Evolutionary conservation across 2,888 invertebrate genomes (phyloP).

Genomic region (Acronicta psi): DNA sequence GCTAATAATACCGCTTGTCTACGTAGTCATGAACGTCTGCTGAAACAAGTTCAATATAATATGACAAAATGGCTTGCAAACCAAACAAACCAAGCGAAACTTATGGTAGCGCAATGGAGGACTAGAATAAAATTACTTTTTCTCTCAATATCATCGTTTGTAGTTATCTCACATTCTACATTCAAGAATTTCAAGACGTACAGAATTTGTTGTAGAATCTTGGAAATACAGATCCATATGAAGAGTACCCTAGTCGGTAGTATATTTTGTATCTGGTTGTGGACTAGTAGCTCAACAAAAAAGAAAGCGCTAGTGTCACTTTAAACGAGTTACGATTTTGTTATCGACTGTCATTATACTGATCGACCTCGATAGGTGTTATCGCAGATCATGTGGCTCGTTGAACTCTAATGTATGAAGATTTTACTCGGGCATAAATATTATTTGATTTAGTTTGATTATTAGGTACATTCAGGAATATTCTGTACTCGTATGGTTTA

Average conservation of each 20-base stretch:
- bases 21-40: too few species aligned
- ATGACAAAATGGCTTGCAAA: too few species aligned
- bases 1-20: too few species aligned
- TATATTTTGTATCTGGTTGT: conserved; percentile 12
- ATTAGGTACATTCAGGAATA: not conserved
- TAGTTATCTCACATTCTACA: too few species aligned
- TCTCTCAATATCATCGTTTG: too few species aligned
- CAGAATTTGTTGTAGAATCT: too few species aligned
- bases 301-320: conserved; percentile 47
- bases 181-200: too few species aligned
- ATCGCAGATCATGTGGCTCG: conserved; percentile 37
- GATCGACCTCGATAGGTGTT: conserved; percentile 46
- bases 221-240: not conserved
- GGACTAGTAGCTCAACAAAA: conserved; percentile 20
- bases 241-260: conserved; percentile 1
- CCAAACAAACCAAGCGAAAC: too few species aligned
- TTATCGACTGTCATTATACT: conserved; percentile 43
- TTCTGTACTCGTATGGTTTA: not conserved
- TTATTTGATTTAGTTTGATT: not conserved
- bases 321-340: conserved; percentile 35
- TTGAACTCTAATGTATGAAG: conserved; percentile 55
- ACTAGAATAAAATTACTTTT: too few species aligned
- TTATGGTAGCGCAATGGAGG: too few species aligned
- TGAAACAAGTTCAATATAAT: too few species aligned
- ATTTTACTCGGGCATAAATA: conserved; percentile 10